Evolutionary conservation across 2,797 vertebrate species (phyloP).

Genomic region (Sebastes trivittatus): DNA sequence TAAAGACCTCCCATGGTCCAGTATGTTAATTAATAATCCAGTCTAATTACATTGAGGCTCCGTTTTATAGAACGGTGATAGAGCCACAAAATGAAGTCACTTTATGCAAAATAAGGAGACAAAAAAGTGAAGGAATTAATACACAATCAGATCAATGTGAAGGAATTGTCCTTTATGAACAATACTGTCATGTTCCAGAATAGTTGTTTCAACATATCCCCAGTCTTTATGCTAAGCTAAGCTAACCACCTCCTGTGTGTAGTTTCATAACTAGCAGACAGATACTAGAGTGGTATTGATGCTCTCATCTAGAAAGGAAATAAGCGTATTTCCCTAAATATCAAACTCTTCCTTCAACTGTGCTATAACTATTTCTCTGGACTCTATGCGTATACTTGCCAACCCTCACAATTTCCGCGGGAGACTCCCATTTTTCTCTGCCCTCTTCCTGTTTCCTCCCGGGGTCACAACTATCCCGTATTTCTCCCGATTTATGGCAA

Average conservation of each 20-base stretch:
- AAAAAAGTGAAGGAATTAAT: not conserved
- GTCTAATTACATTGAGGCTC: conserved; percentile 9
- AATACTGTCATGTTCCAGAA: not conserved
- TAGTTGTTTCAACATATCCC: not conserved
- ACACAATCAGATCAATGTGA: not conserved
- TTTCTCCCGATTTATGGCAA: no score
- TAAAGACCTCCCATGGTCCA: conserved; percentile 34
- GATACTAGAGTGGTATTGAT: not conserved
- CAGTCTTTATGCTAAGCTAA: not conserved
- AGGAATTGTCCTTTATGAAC: not conserved
- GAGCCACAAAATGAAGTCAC: not conserved
- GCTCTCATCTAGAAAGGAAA: not conserved
- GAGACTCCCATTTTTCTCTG: no score
- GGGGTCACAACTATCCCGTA: no score
- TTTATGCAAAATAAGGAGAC: not conserved
- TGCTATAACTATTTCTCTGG: not conserved
- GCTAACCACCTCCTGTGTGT: not conserved
- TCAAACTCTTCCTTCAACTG: not conserved
- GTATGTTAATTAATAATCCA: conserved; percentile 51
- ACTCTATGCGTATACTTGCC: no score
- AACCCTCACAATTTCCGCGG: accelerated
- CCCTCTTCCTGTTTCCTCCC: no score
- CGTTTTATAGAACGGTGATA: not conserved
- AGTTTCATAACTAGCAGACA: not conserved
- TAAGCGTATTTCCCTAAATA: not conserved